Evolutionary conservation across 2,797 vertebrate species (phyloP).

Genomic region (Thaleichthys pacificus): DNA sequence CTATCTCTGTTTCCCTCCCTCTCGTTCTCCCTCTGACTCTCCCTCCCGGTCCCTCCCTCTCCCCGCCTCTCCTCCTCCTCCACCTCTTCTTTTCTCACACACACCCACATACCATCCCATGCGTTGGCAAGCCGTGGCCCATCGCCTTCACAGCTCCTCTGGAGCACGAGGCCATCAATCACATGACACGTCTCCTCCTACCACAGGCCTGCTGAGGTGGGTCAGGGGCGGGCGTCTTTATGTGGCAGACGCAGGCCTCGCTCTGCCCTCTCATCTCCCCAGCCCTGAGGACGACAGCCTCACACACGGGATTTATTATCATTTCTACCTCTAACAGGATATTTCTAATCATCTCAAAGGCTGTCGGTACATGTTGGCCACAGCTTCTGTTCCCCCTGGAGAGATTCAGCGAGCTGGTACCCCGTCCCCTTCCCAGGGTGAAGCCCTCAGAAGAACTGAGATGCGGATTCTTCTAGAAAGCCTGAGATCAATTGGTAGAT

Average conservation of each 20-base stretch:
- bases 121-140: constrained; percentile 66
- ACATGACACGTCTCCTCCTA: constrained; percentile 70
- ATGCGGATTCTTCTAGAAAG: no score
- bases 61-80: neutral
- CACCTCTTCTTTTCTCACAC: constrained; percentile 52
- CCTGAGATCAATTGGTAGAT: no score
- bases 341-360: constrained; percentile 48
- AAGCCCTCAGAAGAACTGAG: no score
- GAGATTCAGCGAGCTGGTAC: no score
- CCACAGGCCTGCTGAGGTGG: constrained; percentile 70
- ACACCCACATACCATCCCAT: constrained; percentile 70
- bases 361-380: neutral
- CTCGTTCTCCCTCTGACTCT: constrained; percentile 9
- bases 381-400: neutral
- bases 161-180: constrained; percentile 62
- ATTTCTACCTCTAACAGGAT: constrained; percentile 27
- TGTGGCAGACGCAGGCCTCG: constrained; percentile 54
- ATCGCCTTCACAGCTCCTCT: constrained; percentile 54
- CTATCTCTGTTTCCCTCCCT: constrained; percentile 11
- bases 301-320: constrained; percentile 63
- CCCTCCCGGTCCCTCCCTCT: constrained; percentile 23
- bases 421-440: no score
- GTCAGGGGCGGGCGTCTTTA: constrained; percentile 75
- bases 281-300: no score
- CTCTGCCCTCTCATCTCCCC: no score